Base-by-base conservation (phyloP, 1,140 invertebrate genomes). In the Cyclargus thomasi region DNA sequence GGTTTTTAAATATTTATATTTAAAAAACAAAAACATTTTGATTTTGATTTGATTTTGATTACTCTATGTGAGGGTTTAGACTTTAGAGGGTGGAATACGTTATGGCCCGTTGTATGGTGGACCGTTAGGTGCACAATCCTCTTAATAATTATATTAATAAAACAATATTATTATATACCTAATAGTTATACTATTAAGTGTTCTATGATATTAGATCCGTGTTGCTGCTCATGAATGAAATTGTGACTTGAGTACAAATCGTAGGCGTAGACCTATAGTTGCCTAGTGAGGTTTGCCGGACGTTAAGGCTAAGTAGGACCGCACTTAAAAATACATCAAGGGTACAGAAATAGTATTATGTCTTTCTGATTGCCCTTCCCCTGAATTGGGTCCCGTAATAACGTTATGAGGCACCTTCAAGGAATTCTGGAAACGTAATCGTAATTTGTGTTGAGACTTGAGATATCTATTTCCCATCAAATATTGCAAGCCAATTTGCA, bases 291-390 rank as follows among this genome's bases (percentile, higher is more conserved):
- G 63, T 39, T 47, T 35, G 20, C 35, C 63, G 63, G 72, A 74
- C 72, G 75, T 84, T 83, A 80, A 81, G 82, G 82, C 80, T 83
- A 85, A 86, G 80, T 85, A 80, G 84, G 78, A 74, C 77, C 78
- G 79, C 71, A 74, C 73, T 74, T 74, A 86, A 88, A 88, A 86
- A 83, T 80, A 88, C 83, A 88, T 86, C 83, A 83, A 81, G 82
- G 80, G 77, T 81, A 82, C 75, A 85, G 80, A 88, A 83, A 87
- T 85, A 74, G 80, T 79, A 81, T 86, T 87, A 85, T 87, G 83
- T 81, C 81, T 85, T 85, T 79, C 76, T 83, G 82, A 86, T 86
- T 81, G 82, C 85, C 81, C 83, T 82, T 75, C 75, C 74, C 77
- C 79, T 77, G 83, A 81, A 85, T 85, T 81, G 81, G 74, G 70